Conservation (phyloP, 2,797 vertebrate genomes). For the Pseudomugil tenellus region DNA sequence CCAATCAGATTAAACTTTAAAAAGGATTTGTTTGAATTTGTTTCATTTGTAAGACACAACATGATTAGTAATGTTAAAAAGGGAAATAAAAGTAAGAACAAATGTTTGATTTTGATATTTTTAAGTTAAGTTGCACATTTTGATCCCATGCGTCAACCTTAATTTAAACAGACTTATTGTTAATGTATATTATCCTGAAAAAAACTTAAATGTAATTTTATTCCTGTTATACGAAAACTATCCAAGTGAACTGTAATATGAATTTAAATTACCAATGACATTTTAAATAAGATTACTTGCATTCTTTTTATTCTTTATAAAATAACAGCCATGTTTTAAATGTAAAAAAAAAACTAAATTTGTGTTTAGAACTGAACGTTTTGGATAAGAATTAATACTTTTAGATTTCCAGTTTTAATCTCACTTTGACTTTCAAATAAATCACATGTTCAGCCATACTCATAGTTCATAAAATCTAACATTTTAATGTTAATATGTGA, state of each 20-base stretch:
- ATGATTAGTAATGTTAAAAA: constrained; percentile 1
- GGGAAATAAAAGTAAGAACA: not conserved
- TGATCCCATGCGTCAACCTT: not conserved
- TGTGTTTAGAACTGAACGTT: too few relatives aligned
- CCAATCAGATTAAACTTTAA: constrained; percentile 39
- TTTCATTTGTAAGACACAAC: constrained; percentile 12
- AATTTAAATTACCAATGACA: constrained; percentile 2
- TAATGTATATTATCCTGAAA: not conserved
- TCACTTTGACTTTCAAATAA: not conserved
- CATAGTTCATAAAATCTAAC: not conserved
- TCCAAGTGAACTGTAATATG: not conserved
- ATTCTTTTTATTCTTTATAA: too few relatives aligned
- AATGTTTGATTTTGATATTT: constrained; percentile 1
- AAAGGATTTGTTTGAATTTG: constrained; percentile 32
- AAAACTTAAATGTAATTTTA: constrained; percentile 8
- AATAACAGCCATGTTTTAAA: too few relatives aligned
- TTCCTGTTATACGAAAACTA: not conserved
- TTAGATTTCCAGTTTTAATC: not conserved
- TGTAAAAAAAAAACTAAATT: too few relatives aligned
- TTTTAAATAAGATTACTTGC: not conserved
- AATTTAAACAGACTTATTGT: not conserved
- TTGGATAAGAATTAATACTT: not conserved
- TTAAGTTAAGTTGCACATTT: not conserved
- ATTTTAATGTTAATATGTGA: not conserved
- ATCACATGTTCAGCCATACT: not conserved